phyloP scores from a whole-genome alignment of 2,797 vertebrate species.

The Rhodeus uyekii region DNA sequence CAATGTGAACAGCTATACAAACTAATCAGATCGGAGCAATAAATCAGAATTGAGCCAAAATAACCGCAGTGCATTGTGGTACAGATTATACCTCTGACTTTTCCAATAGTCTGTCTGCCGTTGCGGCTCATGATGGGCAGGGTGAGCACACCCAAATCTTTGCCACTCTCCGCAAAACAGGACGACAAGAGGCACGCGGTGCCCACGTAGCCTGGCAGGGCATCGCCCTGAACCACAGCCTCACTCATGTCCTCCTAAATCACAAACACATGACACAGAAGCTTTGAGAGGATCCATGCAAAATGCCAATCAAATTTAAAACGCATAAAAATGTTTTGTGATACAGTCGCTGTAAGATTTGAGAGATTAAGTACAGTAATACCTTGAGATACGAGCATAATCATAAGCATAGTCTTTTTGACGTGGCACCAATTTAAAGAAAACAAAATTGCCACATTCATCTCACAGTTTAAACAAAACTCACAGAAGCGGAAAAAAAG shows the following conservation, averaged over 20 bases:
- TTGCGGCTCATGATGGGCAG: constrained; percentile 96
- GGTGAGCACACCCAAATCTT: constrained; percentile 84
- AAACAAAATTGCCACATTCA: no score
- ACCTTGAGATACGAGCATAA: no score
- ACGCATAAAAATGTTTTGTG: background rate
- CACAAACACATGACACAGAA: constrained; percentile 9
- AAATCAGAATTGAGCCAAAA: no score
- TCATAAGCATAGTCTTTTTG: no score
- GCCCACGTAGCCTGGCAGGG: constrained; percentile 87
- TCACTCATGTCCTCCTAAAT: constrained; percentile 90
- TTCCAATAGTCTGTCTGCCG: constrained; percentile 92
- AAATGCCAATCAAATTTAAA: background rate
- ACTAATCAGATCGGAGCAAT: no score
- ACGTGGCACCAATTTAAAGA: no score
- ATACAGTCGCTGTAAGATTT: no score
- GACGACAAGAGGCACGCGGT: constrained; percentile 94
- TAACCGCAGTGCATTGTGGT: background rate
- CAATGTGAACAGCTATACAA: no score
- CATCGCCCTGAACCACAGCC: constrained; percentile 85
- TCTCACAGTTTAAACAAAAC: no score
- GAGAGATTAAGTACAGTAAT: no score
- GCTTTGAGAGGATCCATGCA: background rate
- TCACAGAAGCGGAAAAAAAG: no score
- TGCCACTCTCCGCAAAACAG: constrained; percentile 84
- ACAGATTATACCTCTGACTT: constrained; percentile 86